Conservation (phyloP, 2,888 invertebrate genomes). For the Machimus rusticus region DNA sequence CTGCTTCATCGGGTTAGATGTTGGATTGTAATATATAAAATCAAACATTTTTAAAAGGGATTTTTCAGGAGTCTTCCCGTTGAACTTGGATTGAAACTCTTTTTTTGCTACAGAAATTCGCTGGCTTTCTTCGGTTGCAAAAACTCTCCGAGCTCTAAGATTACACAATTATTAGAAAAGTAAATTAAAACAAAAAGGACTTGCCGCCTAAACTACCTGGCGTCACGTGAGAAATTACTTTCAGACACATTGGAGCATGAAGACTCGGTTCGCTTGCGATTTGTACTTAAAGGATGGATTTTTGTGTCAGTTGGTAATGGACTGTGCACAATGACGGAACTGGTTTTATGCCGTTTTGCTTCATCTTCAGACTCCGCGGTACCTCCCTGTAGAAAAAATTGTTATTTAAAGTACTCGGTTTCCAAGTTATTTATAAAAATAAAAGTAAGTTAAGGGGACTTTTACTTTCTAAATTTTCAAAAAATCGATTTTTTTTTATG, state of each 20-base stretch:
- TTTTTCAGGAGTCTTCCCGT: conserved; percentile 68
- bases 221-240: conserved; percentile 16
- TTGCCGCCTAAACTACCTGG: background rate
- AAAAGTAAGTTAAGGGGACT: background rate
- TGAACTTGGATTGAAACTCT: conserved; percentile 66
- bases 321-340: background rate
- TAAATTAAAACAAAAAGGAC: background rate
- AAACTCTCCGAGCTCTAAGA: conserved; percentile 22
- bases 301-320: background rate
- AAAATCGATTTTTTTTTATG: background rate
- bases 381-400: background rate
- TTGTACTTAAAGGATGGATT: conserved; percentile 32
- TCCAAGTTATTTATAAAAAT: background rate
- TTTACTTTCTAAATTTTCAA: background rate
- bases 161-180: background rate
- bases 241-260: conserved; percentile 60
- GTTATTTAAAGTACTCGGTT: background rate
- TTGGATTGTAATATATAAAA: conserved; percentile 90
- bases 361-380: conserved; percentile 10
- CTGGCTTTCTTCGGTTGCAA: conserved; percentile 62
- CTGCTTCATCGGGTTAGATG: conserved; percentile 75
- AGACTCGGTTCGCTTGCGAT: conserved; percentile 61
- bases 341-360: background rate
- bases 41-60: conserved; percentile 87
- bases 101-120: conserved; percentile 66